Evolutionary conservation across 1,140 invertebrate species (phyloP).

Genomic region (Heliothis subflexa): DNA sequence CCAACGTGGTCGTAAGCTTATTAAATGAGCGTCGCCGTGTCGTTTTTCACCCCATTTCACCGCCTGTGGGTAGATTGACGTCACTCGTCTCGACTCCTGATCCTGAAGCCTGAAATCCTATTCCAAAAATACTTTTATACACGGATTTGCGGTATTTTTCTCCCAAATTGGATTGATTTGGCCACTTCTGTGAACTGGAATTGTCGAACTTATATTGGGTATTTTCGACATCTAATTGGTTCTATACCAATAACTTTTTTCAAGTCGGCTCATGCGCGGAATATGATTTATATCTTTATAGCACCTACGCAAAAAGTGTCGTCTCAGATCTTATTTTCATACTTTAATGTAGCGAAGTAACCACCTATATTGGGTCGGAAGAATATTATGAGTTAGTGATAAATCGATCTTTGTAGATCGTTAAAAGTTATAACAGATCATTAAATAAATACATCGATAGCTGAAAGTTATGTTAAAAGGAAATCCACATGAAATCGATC

Average conservation of each 20-base stretch:
- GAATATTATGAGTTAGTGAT: neutral
- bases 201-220: neutral
- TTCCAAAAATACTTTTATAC: neutral
- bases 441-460: neutral
- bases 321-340: too few species aligned
- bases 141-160: neutral
- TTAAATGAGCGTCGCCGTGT: neutral
- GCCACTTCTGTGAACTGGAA: conserved; percentile 5
- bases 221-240: conserved; percentile 12
- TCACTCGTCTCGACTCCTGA: conserved; percentile 19
- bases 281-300: neutral
- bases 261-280: neutral
- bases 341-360: too few species aligned
- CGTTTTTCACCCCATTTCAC: conserved; percentile 28
- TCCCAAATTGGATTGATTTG: conserved; percentile 16
- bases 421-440: neutral
- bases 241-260: neutral
- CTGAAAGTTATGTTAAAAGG: neutral
- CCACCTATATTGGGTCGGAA: neutral
- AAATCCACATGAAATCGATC: neutral
- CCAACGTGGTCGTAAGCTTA: conserved; percentile 27
- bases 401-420: neutral
- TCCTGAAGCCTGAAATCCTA: neutral
- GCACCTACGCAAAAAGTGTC: too few species aligned
- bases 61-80: conserved; percentile 37